These are phyloP conservation scores for Paralichthys olivaceus DNA, from an alignment of 2,113 vertebrate genomes.

Conservation along the genomic window DNA sequence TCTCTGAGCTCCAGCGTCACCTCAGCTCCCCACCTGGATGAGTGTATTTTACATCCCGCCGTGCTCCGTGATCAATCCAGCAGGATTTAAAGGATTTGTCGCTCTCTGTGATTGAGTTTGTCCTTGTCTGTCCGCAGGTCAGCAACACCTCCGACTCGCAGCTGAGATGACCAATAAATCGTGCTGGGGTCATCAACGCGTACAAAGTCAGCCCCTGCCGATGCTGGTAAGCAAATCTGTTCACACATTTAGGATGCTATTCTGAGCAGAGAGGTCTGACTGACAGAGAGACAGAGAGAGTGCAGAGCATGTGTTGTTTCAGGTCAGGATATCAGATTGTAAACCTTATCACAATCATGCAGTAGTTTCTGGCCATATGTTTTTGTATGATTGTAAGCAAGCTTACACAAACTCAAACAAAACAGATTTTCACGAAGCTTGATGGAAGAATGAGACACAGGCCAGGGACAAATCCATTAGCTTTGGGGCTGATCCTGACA, in stretches of 20 bases:
- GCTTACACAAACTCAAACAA: neutral
- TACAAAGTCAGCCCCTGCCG: constrained; percentile 22
- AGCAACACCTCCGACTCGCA: constrained; percentile 24
- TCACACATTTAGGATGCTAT: constrained; percentile 58
- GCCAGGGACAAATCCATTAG: no score
- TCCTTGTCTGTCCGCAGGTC: constrained; percentile 45
- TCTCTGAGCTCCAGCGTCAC: neutral
- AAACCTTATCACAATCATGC: constrained; percentile 10
- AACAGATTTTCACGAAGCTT: neutral
- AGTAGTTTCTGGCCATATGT: neutral
- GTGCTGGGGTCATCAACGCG: constrained; percentile 11
- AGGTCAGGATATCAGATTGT: constrained; percentile 1
- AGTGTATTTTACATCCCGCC: constrained; percentile 32
- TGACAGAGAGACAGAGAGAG: neutral
- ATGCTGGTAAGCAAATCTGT: constrained; percentile 43
- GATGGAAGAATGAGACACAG: no score
- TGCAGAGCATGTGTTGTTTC: neutral
- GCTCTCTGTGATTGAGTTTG: constrained; percentile 23
- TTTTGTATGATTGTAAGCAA: no score
- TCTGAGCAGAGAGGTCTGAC: constrained; percentile 31
- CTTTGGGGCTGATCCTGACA: no score
- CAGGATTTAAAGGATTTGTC: constrained; percentile 49
- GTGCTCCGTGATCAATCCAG: constrained; percentile 18
- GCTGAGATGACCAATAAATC: constrained; percentile 20
- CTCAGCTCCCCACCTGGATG: constrained; percentile 33